Conservation (phyloP, 2,888 invertebrate genomes). For the Athrips mouffetella region DNA sequence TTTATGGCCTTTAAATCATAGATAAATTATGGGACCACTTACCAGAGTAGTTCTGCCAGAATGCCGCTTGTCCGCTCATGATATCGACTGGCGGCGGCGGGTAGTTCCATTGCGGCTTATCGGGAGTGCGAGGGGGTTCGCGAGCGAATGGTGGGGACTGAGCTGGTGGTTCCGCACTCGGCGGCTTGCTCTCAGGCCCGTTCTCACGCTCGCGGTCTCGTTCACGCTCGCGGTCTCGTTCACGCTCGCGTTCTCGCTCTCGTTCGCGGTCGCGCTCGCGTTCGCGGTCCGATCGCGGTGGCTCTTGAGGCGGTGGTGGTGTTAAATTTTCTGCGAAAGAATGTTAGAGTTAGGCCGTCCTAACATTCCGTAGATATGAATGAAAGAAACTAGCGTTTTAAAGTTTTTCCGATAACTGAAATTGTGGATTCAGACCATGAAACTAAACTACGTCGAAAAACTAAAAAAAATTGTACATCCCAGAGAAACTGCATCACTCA, state of each 20-base stretch:
- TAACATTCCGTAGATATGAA: neutral
- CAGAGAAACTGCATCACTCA: too few species aligned
- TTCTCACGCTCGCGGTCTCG: slow-evolving; percentile 65
- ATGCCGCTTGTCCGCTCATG: slow-evolving; percentile 90
- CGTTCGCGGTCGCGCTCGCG: slow-evolving; percentile 59
- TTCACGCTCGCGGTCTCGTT: slow-evolving; percentile 54
- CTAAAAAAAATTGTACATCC: too few species aligned
- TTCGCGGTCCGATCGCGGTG: slow-evolving; percentile 49
- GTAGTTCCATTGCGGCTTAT: slow-evolving; percentile 77
- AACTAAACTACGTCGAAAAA: too few species aligned
- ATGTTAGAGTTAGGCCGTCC: neutral
- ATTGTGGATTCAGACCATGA: too few species aligned
- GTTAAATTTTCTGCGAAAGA: slow-evolving; percentile 58
- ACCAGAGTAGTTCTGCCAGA: slow-evolving; percentile 96
- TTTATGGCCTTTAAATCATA: too few species aligned
- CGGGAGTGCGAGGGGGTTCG: slow-evolving; percentile 67
- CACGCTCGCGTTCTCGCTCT: slow-evolving; percentile 66
- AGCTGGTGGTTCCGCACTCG: slow-evolving; percentile 65
- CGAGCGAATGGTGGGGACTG: slow-evolving; percentile 68
- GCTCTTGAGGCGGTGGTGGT: slow-evolving; percentile 23
- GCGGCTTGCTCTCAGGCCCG: slow-evolving; percentile 69
- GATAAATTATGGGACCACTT: slow-evolving; percentile 44
- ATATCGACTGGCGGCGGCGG: slow-evolving; percentile 81
- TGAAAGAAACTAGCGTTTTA: too few species aligned
- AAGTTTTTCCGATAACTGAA: too few species aligned